Base-by-base conservation (phyloP, 2,797 vertebrate genomes). In the Thunnus albacares region DNA sequence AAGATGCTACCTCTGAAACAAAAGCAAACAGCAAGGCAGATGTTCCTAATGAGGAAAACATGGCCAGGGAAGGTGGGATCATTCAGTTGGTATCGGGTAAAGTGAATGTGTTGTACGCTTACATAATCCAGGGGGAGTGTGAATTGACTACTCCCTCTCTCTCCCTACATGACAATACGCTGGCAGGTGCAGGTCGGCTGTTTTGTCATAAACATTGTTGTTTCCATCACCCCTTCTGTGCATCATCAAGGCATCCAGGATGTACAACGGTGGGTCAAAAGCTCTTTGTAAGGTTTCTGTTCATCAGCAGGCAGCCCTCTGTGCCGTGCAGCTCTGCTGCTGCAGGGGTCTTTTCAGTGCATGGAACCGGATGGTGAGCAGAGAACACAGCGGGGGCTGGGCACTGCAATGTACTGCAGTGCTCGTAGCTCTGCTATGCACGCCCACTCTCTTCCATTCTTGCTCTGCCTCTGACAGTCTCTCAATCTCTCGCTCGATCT, bases 321-420 rank as follows among this genome's bases (percentile, higher is more conserved):
- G 74, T 61, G 71, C 75, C 18, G 76, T 84, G 88, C 85, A 38
- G 84, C 90, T 79, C 86, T 80, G 88, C 91, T 81, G 91, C 93
- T 93, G 92, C 92, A 92, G 93, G 94, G 94, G 90, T 93, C 93
- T 93, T 88, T 87, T 93, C 90, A 85, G 90, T 90, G 87, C 93
- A 94, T 92, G 93, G 83, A 91, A 77, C 89, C 92, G 93, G 93
- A 94, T 91, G 92, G 91, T 72, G 85, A 93, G 84, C 89, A 84
- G 85, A 90, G 89, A 81, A 86, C 81, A 74, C 92, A 91, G 91
- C 94, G 92, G 93, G 94, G 94, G 94, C 92, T 95, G 94, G 94
- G 95, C 92, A 93, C 94, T 70, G 94, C 94, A 94, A 93, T 93
- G 94, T 94, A 89, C 95, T 94, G 95, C 95, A 95, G 95, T 95